Percentiles rank a stretch among this genome's conserved stretches.
Conservation (phyloP, 2,113 vertebrate species). For the Phyllopteryx taeniolatus region DNA sequence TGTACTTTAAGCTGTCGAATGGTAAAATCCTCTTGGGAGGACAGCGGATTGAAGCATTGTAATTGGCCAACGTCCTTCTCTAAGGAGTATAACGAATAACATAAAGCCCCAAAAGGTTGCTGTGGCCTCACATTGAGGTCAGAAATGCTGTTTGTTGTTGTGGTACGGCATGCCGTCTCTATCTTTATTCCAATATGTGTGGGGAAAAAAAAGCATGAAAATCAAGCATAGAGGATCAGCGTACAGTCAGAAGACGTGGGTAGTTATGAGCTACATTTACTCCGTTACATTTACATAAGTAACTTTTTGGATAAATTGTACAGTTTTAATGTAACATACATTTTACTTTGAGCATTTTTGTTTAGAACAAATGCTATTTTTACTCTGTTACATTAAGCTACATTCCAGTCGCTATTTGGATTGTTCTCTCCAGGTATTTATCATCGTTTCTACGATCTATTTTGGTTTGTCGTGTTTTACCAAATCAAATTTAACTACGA, state of each 20-base stretch:
- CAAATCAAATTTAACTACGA: no score
- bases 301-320: background rate
- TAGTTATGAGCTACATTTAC: conserved; percentile 8
- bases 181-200: background rate
- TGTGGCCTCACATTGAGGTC: conserved; percentile 23
- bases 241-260: conserved; percentile 18
- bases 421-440: no score
- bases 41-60: conserved; percentile 34
- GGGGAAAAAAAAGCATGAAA: background rate
- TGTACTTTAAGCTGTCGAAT: conserved; percentile 56
- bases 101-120: conserved; percentile 16
- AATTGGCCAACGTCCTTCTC: conserved; percentile 50
- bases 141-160: conserved; percentile 5
- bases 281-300: background rate
- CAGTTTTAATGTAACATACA: background rate
- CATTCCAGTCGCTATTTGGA: no score
- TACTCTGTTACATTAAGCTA: no score
- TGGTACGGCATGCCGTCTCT: background rate
- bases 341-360: background rate
- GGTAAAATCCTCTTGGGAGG: conserved; percentile 48
- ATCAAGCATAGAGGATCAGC: conserved; percentile 20
- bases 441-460: no score
- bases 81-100: conserved; percentile 25
- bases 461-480: no score
- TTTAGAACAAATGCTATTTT: no score